Conservation (phyloP, 2,113 vertebrate genomes). For the Tychaedon coryphoeus region DNA sequence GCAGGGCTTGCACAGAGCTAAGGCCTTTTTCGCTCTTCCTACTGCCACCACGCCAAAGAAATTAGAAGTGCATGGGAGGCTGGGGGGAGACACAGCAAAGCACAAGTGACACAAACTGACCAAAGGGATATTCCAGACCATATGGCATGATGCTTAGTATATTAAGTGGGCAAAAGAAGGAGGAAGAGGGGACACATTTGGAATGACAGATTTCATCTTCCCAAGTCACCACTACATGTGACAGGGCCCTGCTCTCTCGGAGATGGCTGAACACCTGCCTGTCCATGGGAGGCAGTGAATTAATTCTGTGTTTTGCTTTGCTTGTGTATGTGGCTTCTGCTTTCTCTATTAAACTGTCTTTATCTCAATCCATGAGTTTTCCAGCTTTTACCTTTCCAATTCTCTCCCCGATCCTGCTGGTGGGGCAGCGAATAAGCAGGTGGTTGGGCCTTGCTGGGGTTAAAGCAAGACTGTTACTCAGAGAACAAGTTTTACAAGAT, state of each 20-base stretch:
- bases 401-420: not conserved
- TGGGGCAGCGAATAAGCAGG: not conserved
- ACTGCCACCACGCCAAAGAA: rapidly evolving
- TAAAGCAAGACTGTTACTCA: not conserved
- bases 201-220: not conserved
- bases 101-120: not conserved
- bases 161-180: not conserved
- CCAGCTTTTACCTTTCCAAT: not conserved
- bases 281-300: not conserved
- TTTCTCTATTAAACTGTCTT: not conserved
- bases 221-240: not conserved
- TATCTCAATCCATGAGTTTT: not conserved
- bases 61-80: not conserved
- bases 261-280: not conserved
- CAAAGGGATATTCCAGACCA: not conserved
- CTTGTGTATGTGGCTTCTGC: not conserved
- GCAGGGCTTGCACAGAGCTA: not conserved
- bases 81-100: not conserved
- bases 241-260: not conserved
- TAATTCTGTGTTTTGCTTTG: not conserved
- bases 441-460: not conserved
- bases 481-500: not conserved
- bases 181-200: not conserved
- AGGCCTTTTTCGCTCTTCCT: not conserved
- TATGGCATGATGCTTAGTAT: not conserved